Conservation (phyloP, 2,113 vertebrate genomes). For the Lynx canadensis region DNA sequence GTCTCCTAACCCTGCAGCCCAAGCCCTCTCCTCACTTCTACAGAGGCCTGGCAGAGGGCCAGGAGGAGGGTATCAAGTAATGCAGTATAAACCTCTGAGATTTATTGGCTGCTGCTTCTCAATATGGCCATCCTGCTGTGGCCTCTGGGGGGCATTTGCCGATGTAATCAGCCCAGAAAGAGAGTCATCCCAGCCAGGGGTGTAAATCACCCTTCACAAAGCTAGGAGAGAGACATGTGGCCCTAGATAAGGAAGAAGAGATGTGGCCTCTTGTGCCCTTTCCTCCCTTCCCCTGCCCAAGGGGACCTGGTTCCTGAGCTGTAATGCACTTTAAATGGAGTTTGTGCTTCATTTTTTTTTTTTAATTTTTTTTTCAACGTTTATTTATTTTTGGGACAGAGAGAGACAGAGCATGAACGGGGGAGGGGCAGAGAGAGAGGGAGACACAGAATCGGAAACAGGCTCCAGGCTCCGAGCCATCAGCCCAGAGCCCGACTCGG, state of each 20-base stretch:
- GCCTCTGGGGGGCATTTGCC: conserved; percentile 81
- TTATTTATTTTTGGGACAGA: too few relatives aligned
- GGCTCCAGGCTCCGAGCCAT: too few relatives aligned
- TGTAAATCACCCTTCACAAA: conserved; percentile 82
- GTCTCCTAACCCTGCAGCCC: background rate
- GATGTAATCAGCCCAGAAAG: conserved; percentile 79
- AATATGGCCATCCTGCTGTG: conserved; percentile 77
- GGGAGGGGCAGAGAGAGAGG: too few relatives aligned
- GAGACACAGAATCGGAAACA: too few relatives aligned
- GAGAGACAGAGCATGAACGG: too few relatives aligned
- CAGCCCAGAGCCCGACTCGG: too few relatives aligned
- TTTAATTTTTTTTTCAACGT: too few relatives aligned
- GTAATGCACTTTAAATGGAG: conserved; percentile 83
- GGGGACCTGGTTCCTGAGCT: conserved; percentile 70
- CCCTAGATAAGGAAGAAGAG: conserved; percentile 77
- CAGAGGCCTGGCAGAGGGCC: conserved; percentile 5
- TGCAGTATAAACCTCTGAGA: conserved; percentile 68
- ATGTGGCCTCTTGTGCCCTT: conserved; percentile 67
- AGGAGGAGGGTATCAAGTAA: conserved; percentile 53
- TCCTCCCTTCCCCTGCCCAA: conserved; percentile 69
- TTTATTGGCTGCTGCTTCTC: conserved; percentile 77
- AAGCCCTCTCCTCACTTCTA: conserved; percentile 2
- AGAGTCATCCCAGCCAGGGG: conserved; percentile 71
- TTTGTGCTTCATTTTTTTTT: conserved; percentile 63
- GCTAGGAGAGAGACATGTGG: conserved; percentile 74